Base-by-base conservation (phyloP, 2,888 invertebrate genomes). In the Heliconius ethilla region DNA sequence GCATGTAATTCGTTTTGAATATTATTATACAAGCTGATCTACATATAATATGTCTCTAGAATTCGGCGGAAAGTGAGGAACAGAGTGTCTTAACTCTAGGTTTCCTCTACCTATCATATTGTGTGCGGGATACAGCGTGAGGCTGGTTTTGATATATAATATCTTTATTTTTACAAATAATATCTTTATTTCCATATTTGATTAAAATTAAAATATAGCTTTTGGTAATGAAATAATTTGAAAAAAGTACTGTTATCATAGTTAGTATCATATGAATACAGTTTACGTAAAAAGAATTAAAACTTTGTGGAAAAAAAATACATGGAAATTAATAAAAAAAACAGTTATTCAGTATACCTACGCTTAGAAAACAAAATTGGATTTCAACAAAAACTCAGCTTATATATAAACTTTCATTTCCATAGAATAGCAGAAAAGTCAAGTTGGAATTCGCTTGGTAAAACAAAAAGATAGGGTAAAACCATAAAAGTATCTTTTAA, bases 401-500 rank as follows among this genome's bases (percentile, higher is more conserved):
- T 37, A 45, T 25, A 29, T 15, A 74, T 15, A 63, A 63, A 11
- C 15, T 63, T 74, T 40, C n/a, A 63, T 25, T 22, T 63, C 22
- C 62, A 74, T 74, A 40, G 63, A 40, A 63, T 13, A 25, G n/a
- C 4, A 40, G 6, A 63, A 27, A 63, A 63, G 10, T 40, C 18
- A 40, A 45, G 27, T 63, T 74, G 15, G 45, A 74, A 74, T 74
- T 74, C 18, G 63, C 25, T 29, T 62, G 62, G 27, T 40, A 25
- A 63, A 40, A 37, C 62, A 63, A 74, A 74, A 62, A 37, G 10
- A 74, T 40, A 62, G 40, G 63, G 63, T 74, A 40, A 27, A 73
- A 63, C 40, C 63, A 63, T 72, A 74, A 63, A 63, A 74, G 74
- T 74, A 63, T 74, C 15, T 74, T 74, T 74, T 74, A 74, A 62